Percentiles rank a stretch among this genome's conserved stretches.
Conservation (phyloP, 2,888 invertebrate genomes). For the Adela reaumurella region DNA sequence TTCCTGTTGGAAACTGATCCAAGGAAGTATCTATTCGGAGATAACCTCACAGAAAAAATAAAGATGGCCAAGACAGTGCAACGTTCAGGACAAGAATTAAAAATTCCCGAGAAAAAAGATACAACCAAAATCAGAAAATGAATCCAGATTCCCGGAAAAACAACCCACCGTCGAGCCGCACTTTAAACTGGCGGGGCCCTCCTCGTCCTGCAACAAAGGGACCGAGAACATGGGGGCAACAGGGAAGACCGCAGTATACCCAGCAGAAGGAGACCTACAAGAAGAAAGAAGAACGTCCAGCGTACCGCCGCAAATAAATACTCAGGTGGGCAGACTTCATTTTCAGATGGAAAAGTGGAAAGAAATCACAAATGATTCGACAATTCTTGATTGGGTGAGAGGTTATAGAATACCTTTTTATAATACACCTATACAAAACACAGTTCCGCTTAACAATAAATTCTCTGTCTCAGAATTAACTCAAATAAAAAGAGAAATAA, state of each 20-base stretch:
- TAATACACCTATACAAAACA: neutral
- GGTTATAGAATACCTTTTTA: neutral
- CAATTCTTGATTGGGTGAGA: neutral
- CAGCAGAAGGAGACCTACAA: neutral
- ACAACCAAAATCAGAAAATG: neutral
- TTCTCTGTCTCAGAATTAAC: neutral
- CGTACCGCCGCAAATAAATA: neutral
- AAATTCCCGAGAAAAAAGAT: neutral
- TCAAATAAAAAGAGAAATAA: too few species aligned
- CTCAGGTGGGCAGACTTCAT: neutral
- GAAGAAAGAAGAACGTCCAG: neutral
- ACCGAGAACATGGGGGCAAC: neutral
- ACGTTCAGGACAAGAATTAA: neutral
- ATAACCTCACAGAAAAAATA: neutral
- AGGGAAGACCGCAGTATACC: neutral
- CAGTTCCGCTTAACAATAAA: neutral
- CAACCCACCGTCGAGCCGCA: neutral
- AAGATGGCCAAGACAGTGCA: neutral
- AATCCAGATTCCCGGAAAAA: neutral
- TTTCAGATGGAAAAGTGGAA: neutral
- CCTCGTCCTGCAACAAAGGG: neutral
- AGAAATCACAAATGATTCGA: neutral
- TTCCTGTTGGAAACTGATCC: neutral
- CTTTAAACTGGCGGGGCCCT: neutral
- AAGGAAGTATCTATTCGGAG: neutral